Evolutionary conservation across 2,888 invertebrate genomes (phyloP), one percentile per base, ranked within the genome.

Genomic region (Cartodere bifasciata): DNA sequence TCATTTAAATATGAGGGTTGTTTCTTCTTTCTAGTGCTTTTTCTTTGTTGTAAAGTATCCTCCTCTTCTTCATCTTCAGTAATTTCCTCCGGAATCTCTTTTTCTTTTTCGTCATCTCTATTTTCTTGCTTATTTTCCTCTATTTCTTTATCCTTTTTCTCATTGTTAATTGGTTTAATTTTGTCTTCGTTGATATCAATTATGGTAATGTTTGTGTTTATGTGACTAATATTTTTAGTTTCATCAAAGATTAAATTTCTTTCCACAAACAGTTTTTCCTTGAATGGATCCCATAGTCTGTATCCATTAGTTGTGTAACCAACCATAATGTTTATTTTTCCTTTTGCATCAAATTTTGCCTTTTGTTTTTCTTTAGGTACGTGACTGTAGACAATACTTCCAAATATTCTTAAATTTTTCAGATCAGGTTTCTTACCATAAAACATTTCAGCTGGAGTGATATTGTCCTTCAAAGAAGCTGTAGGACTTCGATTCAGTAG

Each of bases 401-500:
- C 42, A 31, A 43, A 48, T 15, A 38, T 37, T 11, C 36, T 35
- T 13, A 45, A 34, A 38, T 41, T 39, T 29, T 31, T 36, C 20
- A 44, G 31, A 28, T 38, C 36, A 23, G 38, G 41, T 29, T 30
- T 44, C 36, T 28, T 39, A 23, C 39, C 38, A 38, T 26, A 40
- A 41, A 39, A 44, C 12, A 40, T 16, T 9, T 32, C 32, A 13
- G 41, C 42, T 10, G 43, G 47, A 4, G 40, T 29, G 15, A 34
- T 35, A n/a, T n/a, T n/a, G 10, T 35, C 21, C 4, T 39, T 25
- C 9, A 47, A 27, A 2, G 33, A 35, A 4, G 28, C 17, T 9
- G 46, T 47, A 9, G 46, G 42, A 26, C 44, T 40, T 34, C 46
- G 21, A 33, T 47, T 50, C 3, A 42, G 29, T 7, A 48, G 20